A percentile compares a stretch with the other conserved stretches of the same genome.
phyloP scores from a whole-genome alignment of 2,113 vertebrate genomes.

The Emydura subglobosa region DNA sequence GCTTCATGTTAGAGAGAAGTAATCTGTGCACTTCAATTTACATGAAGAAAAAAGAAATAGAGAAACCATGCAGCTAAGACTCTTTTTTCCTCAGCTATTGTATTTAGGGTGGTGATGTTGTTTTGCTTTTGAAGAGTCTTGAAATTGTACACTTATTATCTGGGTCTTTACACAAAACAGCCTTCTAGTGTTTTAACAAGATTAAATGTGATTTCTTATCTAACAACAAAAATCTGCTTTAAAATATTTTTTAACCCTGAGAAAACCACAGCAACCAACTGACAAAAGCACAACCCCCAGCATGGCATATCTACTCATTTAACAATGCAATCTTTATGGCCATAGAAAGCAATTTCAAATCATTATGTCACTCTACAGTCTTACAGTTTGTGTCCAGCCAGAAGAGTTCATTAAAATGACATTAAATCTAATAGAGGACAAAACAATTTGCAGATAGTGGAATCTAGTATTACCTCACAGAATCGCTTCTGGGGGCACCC shows the following conservation, averaged over 20 bases:
- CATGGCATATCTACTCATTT: neutral
- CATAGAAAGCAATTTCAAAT: neutral
- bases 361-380: neutral
- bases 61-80: neutral
- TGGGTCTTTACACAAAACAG: neutral
- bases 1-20: neutral
- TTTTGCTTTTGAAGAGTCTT: neutral
- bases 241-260: neutral
- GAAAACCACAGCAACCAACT: neutral
- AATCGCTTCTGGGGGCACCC: neutral
- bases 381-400: neutral
- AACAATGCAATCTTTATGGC: neutral
- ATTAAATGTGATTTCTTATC: neutral
- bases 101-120: neutral
- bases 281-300: neutral
- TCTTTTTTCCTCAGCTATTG: neutral
- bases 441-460: neutral
- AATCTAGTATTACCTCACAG: neutral
- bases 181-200: neutral
- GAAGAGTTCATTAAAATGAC: neutral
- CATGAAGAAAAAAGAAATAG: neutral
- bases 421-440: neutral
- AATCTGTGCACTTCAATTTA: neutral
- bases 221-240: neutral
- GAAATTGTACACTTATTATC: neutral